Percentiles rank a stretch among this genome's conserved stretches.
These are phyloP conservation scores for Alosa alosa DNA, from an alignment of 2,113 vertebrate species.

Conservation along the genomic window DNA sequence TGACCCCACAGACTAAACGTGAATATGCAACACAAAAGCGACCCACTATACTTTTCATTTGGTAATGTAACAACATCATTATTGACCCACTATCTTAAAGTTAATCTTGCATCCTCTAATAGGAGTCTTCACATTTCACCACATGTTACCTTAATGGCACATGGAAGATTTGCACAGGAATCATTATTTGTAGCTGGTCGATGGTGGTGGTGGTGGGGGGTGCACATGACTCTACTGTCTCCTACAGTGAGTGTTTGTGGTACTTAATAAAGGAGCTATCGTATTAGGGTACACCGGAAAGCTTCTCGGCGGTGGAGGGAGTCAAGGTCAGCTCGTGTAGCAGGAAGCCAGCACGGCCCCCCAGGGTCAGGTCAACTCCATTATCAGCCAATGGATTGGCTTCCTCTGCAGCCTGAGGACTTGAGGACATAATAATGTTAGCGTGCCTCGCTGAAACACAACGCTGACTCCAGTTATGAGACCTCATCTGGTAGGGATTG, in stretches of 20 bases:
- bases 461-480: background rate
- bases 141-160: background rate
- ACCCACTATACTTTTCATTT: background rate
- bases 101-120: conserved; percentile 14
- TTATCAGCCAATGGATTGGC: conserved; percentile 51
- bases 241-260: conserved; percentile 34
- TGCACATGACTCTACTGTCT: conserved; percentile 37
- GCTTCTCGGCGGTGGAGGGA: conserved; percentile 13
- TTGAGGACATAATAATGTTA: conserved; percentile 35
- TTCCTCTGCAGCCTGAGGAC: conserved; percentile 38
- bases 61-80: background rate
- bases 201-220: background rate
- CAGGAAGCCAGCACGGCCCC: conserved; percentile 39
- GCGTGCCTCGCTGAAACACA: background rate
- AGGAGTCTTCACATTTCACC: conserved; percentile 27
- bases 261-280: conserved; percentile 46
- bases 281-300: conserved; percentile 16
- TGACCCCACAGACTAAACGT: background rate
- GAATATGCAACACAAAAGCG: background rate
- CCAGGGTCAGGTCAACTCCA: conserved; percentile 45
- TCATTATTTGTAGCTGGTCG: background rate
- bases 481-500: conserved; percentile 3
- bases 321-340: conserved; percentile 14
- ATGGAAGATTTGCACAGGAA: background rate
- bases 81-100: background rate